Percentiles rank a stretch among this genome's conserved stretches.
Evolutionary conservation across 2,113 vertebrate genomes (phyloP).

Genomic region (Oceanodroma tethys): DNA sequence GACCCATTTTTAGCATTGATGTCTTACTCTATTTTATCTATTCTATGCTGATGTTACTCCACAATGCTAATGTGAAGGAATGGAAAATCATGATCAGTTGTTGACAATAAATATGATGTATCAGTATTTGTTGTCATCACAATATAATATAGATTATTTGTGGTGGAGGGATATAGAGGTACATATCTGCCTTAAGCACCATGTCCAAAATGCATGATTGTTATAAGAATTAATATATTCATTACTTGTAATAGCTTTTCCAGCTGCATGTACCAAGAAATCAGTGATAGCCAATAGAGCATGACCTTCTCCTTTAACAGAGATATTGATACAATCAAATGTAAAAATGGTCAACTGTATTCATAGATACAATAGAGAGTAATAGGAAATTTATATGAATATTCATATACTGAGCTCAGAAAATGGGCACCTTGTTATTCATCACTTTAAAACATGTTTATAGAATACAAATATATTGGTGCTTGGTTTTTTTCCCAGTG

Average conservation of each 20-base stretch:
- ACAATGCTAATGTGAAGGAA: not conserved
- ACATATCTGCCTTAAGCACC: not conserved
- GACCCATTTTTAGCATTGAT: not conserved
- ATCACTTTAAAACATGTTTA: constrained; percentile 59
- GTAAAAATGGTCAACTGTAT: not conserved
- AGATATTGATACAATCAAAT: not conserved
- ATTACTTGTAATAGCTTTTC: not conserved
- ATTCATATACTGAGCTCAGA: constrained; percentile 43
- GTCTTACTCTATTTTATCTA: not conserved
- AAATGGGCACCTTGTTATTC: constrained; percentile 42
- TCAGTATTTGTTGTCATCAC: not conserved
- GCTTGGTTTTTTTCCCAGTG: not conserved
- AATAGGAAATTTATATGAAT: constrained; percentile 20
- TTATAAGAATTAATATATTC: not conserved
- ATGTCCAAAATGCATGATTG: not conserved
- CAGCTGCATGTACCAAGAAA: not conserved
- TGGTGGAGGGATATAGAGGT: not conserved
- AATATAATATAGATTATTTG: not conserved
- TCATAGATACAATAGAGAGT: not conserved
- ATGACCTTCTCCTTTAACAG: not conserved
- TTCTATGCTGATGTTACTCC: not conserved
- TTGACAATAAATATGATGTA: not conserved
- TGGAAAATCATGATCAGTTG: not conserved
- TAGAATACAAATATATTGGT: constrained; percentile 46
- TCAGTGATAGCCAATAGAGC: not conserved